Evolutionary conservation across 2,797 vertebrate genomes (phyloP).

Genomic region (Melanotaenia parkinsoni): DNA sequence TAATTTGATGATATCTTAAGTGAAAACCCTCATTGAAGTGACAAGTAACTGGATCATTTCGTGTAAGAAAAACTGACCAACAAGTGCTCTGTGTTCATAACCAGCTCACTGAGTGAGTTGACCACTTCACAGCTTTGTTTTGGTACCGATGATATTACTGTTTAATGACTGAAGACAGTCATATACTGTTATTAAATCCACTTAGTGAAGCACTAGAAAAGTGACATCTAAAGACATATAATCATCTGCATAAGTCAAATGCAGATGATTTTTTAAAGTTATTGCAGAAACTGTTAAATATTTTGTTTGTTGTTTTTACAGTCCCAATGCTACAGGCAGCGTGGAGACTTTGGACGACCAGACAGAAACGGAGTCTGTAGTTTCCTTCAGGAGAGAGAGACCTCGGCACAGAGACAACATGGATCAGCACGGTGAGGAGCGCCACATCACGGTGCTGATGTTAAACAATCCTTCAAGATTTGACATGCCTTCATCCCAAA

Average conservation of each 20-base stretch:
- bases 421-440: slow-evolving; percentile 86
- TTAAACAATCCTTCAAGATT: slow-evolving; percentile 48
- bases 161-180: no score
- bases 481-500: slow-evolving; percentile 29
- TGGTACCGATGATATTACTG: not conserved
- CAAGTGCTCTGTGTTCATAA: slow-evolving; percentile 4
- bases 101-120: not conserved
- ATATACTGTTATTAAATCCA: no score
- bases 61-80: slow-evolving; percentile 9
- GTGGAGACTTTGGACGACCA: slow-evolving; percentile 91
- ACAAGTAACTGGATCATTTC: slow-evolving; percentile 14
- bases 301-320: slow-evolving; percentile 46
- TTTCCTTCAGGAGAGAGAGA: slow-evolving; percentile 89
- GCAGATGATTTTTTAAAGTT: not conserved
- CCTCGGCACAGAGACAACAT: slow-evolving; percentile 87
- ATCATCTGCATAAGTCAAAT: not conserved
- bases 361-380: slow-evolving; percentile 92
- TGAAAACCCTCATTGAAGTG: slow-evolving; percentile 20
- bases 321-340: slow-evolving; percentile 89
- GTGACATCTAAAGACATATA: not conserved
- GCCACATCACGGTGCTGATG: not conserved
- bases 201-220: not conserved
- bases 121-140: not conserved
- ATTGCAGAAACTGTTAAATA: not conserved
- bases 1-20: slow-evolving; percentile 19